Evolutionary conservation across 1,140 invertebrate species (phyloP), one percentile per base, ranked within the genome.

Genomic region (Lamellibrachia luymesi): DNA sequence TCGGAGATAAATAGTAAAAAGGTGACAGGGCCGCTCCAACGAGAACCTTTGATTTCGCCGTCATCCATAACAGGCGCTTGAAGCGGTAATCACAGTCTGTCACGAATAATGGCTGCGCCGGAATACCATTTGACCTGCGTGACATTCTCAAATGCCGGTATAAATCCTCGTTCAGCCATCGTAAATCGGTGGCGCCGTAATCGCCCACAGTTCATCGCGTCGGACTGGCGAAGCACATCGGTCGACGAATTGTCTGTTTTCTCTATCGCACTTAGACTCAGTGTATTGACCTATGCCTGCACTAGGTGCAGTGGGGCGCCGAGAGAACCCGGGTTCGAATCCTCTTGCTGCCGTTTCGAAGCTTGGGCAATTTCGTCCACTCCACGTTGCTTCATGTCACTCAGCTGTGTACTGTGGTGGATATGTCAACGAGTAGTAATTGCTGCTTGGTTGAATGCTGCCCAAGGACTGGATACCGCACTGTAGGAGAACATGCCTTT

Each of bases 61-160:
- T 80, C 64, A 80, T 80, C 64, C 64, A 80, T 80, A 80, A 80
- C 64, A 80, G 64, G 64, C 64, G 64, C 64, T 80, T 80, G 64
- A 10, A 80, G 64, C 64, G 64, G 64, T 80, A 80, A 80, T 80
- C 64, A 80, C 64, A 80, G 64, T 80, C 64, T 80, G 64, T 80
- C 64, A 80, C 64, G 64, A 80, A 80, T 80, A 80, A 80, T 80
- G 64, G 64, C 64, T 80, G 64, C 17, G 64, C 64, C 64, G 64
- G 64, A 80, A 80, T 80, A 80, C 64, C 64, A 80, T 80, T 80
- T 80, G 64, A 80, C 64, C 64, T 4, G 7, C 13, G 64, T 80
- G 64, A 80, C 64, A 80, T 80, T 80, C 64, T 80, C 13, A 80
- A 80, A 80, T 80, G 64, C 64, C 64, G 64, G 64, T 80, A 80